phyloP scores from a whole-genome alignment of 2,113 vertebrate species.

The Laticauda colubrina region DNA sequence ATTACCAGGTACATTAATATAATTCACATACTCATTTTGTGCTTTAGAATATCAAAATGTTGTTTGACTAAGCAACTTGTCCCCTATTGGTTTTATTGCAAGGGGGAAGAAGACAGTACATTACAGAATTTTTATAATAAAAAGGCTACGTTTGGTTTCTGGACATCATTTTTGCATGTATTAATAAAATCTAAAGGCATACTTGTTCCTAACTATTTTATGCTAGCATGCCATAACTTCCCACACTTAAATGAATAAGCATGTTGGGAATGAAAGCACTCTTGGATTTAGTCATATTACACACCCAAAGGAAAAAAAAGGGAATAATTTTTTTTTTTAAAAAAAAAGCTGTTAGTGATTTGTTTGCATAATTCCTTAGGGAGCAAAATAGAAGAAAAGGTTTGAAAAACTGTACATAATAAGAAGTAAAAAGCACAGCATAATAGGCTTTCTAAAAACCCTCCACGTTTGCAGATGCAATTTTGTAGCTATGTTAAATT shows the following conservation, averaged over 20 bases:
- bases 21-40: slow-evolving; percentile 62
- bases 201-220: slow-evolving; percentile 56
- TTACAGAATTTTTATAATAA: slow-evolving; percentile 53
- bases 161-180: slow-evolving; percentile 54
- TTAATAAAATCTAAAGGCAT: slow-evolving; percentile 60
- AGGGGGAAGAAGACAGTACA: slow-evolving; percentile 47
- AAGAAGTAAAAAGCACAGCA: slow-evolving; percentile 1
- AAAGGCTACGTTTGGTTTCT: slow-evolving; percentile 37
- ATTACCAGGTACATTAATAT: slow-evolving; percentile 64
- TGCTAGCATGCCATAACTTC: slow-evolving; percentile 48
- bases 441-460: slow-evolving; percentile 8
- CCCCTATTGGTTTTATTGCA: slow-evolving; percentile 43
- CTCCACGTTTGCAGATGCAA: background rate
- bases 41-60: slow-evolving; percentile 53
- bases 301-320: slow-evolving; percentile 40
- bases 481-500: slow-evolving; percentile 28
- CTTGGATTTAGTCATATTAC: slow-evolving; percentile 57
- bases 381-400: slow-evolving; percentile 11
- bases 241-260: slow-evolving; percentile 54
- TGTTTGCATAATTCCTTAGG: slow-evolving; percentile 39
- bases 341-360: slow-evolving; percentile 30
- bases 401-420: slow-evolving; percentile 19
- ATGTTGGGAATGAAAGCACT: slow-evolving; percentile 48
- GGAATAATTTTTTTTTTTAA: background rate
- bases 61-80: slow-evolving; percentile 55